phyloP scores from a whole-genome alignment of 2,113 vertebrate genomes.

The Trichomycterus rosablanca region DNA sequence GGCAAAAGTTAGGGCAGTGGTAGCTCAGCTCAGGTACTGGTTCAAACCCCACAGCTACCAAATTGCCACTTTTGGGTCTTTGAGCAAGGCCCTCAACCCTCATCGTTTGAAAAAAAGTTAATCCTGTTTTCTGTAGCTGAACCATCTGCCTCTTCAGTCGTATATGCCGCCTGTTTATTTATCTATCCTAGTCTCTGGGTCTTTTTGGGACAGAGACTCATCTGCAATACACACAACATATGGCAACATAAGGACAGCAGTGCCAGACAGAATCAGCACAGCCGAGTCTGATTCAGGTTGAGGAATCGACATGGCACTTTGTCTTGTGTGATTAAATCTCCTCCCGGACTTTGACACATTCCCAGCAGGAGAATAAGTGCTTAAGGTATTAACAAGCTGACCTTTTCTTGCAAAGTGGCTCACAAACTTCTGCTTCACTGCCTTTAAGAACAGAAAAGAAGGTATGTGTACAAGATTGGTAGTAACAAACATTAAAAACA shows the following conservation, averaged over 20 bases:
- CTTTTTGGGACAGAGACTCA: constrained; percentile 30
- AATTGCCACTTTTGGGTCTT: no score
- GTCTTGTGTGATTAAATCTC: constrained; percentile 43
- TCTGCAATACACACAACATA: constrained; percentile 31
- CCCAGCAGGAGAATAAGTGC: constrained; percentile 23
- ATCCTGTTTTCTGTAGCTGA: no score
- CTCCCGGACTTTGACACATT: constrained; percentile 27
- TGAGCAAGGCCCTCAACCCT: no score
- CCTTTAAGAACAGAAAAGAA: constrained; percentile 6
- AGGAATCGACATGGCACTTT: constrained; percentile 37
- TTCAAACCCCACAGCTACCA: no score
- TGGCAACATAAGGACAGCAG: constrained; percentile 13
- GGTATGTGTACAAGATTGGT: neutral
- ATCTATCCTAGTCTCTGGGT: neutral
- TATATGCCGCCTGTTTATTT: constrained; percentile 14
- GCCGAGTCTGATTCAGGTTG: constrained; percentile 24
- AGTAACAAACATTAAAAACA: no score
- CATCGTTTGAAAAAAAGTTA: no score
- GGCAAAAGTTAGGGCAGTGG: no score
- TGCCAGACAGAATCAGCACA: constrained; percentile 12
- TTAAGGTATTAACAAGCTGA: constrained; percentile 23
- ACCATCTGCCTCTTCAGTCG: neutral
- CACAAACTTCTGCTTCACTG: constrained; percentile 6
- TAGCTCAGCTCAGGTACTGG: no score
- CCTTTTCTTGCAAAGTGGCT: neutral